These are phyloP conservation scores for Pan troglodytes DNA, from an alignment of 2,113 vertebrate species.

Conservation along the genomic window NHGRI_mPanTro3-v2.1_pri NC_086015.1:190376001-190376500, in stretches of 20 bases:
- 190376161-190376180: not conserved
- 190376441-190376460: conserved; percentile 84
- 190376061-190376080: not conserved
- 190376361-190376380: conserved; percentile 77
- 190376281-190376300: conserved; percentile 81
- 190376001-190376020: not conserved
- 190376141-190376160: not conserved
- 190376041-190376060: not conserved
- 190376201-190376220: not conserved
- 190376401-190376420: conserved; percentile 49
- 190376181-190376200: not conserved
- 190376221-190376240: not conserved
- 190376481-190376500: conserved; percentile 84
- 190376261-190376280: conserved; percentile 86
- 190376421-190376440: conserved; percentile 78
- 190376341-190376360: conserved; percentile 32
- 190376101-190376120: not conserved
- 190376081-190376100: not conserved
- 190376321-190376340: conserved; percentile 81
- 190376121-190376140: not conserved
- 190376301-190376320: conserved; percentile 83
- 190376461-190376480: conserved; percentile 87
- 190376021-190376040: not conserved
- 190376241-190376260: too few relatives aligned
- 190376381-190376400: conserved; percentile 86